Conservation (phyloP, 2,113 vertebrate genomes). For the Pluvianellus socialis region DNA sequence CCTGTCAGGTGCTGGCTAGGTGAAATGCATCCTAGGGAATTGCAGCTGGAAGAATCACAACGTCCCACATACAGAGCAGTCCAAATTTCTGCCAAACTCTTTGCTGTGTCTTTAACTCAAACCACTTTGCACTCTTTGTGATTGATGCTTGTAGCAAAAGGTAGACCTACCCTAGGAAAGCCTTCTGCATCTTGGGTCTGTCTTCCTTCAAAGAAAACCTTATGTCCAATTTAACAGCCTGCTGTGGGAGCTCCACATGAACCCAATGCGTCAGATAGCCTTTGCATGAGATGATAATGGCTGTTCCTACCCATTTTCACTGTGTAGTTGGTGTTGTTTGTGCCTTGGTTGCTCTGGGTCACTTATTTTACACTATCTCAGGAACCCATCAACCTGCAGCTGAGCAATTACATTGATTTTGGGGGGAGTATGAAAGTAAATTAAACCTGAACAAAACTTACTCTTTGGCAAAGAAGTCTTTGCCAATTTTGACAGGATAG, state of each 20-base stretch:
- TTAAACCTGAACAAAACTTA: slow-evolving; percentile 56
- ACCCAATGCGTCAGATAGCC: not conserved
- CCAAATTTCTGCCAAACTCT: slow-evolving; percentile 45
- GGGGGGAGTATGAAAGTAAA: slow-evolving; percentile 14
- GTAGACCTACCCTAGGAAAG: not conserved
- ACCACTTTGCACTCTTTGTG: slow-evolving; percentile 21
- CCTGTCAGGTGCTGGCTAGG: slow-evolving; percentile 15
- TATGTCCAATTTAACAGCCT: not conserved
- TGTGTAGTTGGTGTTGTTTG: not conserved
- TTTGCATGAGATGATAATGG: not conserved
- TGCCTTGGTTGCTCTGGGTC: not conserved
- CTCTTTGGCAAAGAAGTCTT: slow-evolving; percentile 28
- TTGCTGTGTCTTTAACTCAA: slow-evolving; percentile 45
- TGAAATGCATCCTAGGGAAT: slow-evolving; percentile 9
- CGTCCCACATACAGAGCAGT: not conserved
- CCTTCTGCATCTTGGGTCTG: not conserved
- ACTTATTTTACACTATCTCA: not conserved
- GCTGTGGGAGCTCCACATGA: not conserved
- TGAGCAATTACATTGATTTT: slow-evolving; percentile 27
- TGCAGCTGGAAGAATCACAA: slow-evolving; percentile 23
- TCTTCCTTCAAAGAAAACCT: slow-evolving; percentile 4
- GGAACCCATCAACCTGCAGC: not conserved
- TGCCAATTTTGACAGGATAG: slow-evolving; percentile 56
- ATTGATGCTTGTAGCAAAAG: not conserved
- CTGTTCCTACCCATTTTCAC: not conserved